Evolutionary conservation across 2,797 vertebrate species (phyloP), one percentile per base, ranked within the genome.

Genomic region (Enteromius treurensis): DNA sequence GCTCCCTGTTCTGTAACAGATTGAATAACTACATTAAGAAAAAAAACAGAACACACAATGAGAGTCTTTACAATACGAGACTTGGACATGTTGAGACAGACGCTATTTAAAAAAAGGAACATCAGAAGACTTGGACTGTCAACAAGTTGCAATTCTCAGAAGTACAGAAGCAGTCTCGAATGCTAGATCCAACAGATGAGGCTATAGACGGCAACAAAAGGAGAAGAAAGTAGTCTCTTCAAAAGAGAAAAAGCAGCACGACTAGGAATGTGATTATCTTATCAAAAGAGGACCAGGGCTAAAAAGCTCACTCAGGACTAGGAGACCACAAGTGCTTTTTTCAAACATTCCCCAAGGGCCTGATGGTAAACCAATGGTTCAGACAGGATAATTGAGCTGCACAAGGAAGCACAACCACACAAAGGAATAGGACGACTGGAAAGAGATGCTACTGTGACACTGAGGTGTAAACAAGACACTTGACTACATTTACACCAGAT

Each of bases 131-230:
- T 70, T 76, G 58, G 70, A 53, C 77, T 87, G 77, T 64, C 77
- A 86, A 82, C 81, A 42, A 65, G 83, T 70, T 84, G 62, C 84
- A 81, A 90, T 89, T 75, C 69, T 79, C 26, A 53, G 85, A 71
- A 45, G n/a, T 34, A 87, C 87, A 87, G 21, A 29, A 53, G 74
- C 65, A 55, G 42, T 60, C 60, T 60, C 5, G 21, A 75, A 69
- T 32, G 2, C 47, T 13, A 81, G 32, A 74, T 80, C 47, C n/a
- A 80, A 67, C 77, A 75, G 34, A 84, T 40, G 68, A 34, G 15
- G 67, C 60, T 62, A 87, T 77, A 67, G 81, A 80, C 19, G 3
- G 65, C 68, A 68, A 64, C 32, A 79, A 21, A 68, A 47, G 47
- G 32, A 53, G 76, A 77, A 62, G n/a, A 65, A 45, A 67, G 77